phyloP scores from a whole-genome alignment of 2,888 invertebrate genomes.

The Crematogaster levior region DNA sequence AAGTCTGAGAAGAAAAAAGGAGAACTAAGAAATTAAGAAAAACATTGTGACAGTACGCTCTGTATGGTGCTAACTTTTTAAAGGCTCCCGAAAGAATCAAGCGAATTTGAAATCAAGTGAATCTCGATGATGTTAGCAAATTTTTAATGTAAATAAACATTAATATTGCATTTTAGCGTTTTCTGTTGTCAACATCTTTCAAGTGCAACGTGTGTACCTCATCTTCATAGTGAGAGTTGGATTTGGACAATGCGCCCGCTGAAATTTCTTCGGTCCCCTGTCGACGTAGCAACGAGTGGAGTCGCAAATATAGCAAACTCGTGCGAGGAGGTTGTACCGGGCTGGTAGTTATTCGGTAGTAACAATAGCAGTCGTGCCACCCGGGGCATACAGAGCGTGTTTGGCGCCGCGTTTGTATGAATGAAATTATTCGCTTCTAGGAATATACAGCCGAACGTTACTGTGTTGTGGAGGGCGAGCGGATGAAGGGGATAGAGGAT shows the following conservation, averaged over 20 bases:
- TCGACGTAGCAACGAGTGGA: conserved; percentile 67
- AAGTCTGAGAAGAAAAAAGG: conserved; percentile 54
- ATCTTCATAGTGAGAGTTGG: neutral
- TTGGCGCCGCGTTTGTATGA: conserved; percentile 83
- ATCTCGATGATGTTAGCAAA: neutral
- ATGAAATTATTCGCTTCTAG: conserved; percentile 85
- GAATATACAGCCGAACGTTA: conserved; percentile 80
- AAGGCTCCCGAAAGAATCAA: neutral
- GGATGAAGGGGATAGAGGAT: conserved; percentile 43
- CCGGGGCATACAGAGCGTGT: conserved; percentile 78
- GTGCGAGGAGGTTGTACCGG: conserved; percentile 68
- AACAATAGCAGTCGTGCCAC: conserved; percentile 83
- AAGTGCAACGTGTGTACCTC: neutral
- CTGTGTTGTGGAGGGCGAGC: conserved; percentile 40
- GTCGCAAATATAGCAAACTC: conserved; percentile 73
- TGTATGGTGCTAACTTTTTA: neutral
- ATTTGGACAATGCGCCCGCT: conserved; percentile 57
- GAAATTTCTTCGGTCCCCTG: conserved; percentile 58
- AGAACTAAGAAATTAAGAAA: conserved; percentile 71
- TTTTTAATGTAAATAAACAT: conserved; percentile 21
- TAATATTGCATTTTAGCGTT: neutral
- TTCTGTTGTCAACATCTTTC: neutral
- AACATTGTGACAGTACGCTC: conserved; percentile 22
- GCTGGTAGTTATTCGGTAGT: conserved; percentile 81
- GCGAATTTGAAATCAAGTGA: neutral